A percentile compares a stretch with the other conserved stretches of the same genome.
These are phyloP conservation scores for Folsomia manolachei DNA, from an alignment of 2,888 invertebrate species.

Conservation along the genomic window DNA sequence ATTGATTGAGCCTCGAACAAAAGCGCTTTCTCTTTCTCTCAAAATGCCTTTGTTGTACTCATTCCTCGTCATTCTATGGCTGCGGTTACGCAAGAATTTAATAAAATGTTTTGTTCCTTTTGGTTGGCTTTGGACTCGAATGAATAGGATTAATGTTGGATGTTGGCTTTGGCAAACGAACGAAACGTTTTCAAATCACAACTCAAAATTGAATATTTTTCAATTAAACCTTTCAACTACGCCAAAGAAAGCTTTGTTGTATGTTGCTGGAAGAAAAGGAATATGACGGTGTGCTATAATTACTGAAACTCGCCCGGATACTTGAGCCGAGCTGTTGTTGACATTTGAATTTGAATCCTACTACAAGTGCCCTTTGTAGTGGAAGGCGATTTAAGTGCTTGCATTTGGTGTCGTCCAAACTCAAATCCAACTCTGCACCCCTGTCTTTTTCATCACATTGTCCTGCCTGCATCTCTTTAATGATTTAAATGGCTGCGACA, in stretches of 20 bases:
- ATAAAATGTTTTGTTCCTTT: background rate
- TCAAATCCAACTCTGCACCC: too few relatives aligned
- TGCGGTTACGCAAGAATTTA: background rate
- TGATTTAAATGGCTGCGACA: background rate
- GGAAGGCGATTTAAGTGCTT: too few relatives aligned
- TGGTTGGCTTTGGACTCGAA: background rate
- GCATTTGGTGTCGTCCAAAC: too few relatives aligned
- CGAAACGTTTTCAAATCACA: background rate
- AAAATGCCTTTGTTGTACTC: background rate
- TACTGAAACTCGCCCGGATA: too few relatives aligned
- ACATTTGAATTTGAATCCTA: too few relatives aligned
- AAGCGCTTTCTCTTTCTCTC: background rate
- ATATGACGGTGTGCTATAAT: background rate
- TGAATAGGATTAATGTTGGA: background rate
- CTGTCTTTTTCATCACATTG: too few relatives aligned
- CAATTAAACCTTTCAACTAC: background rate
- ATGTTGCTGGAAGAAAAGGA: background rate
- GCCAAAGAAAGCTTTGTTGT: background rate
- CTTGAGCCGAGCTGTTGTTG: background rate
- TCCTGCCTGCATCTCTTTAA: background rate
- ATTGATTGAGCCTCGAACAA: background rate
- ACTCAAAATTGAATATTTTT: background rate
- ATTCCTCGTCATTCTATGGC: background rate
- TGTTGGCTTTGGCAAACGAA: too few relatives aligned
- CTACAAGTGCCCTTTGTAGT: too few relatives aligned